Conservation (phyloP, 2,113 vertebrate species). For the Octodon degus region DNA sequence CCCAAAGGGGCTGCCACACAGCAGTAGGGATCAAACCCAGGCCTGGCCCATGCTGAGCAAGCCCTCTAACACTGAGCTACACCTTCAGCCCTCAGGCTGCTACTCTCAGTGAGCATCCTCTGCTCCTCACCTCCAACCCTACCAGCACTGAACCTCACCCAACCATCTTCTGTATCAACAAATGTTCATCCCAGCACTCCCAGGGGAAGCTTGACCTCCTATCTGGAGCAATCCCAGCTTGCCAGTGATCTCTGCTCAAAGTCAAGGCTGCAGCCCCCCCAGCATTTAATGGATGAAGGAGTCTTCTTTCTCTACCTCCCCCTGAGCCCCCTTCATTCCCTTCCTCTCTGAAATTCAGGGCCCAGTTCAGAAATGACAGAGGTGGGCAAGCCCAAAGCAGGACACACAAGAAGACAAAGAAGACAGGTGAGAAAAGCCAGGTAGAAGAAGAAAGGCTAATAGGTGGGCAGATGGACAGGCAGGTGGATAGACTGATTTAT, state of each 20-base stretch:
- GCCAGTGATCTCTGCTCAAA: not conserved
- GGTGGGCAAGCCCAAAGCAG: not conserved
- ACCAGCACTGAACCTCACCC: not conserved
- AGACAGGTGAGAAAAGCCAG: not conserved
- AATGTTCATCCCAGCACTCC: not conserved
- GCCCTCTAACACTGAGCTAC: not conserved
- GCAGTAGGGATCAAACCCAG: not conserved
- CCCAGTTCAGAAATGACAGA: not conserved
- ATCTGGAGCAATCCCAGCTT: not conserved
- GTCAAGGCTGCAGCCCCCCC: not conserved
- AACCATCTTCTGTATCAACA: not conserved
- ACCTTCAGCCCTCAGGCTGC: not conserved
- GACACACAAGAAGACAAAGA: not conserved
- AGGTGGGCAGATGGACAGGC: not conserved
- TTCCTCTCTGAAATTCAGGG: constrained; percentile 5
- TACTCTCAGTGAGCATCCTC: not conserved
- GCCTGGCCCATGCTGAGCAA: not conserved
- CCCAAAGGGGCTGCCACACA: not conserved
- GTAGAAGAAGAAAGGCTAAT: not conserved
- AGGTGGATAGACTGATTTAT: not conserved
- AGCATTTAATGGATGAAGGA: not conserved
- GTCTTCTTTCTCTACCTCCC: not conserved
- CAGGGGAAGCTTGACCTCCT: not conserved
- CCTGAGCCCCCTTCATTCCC: not conserved
- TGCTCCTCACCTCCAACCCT: not conserved